Conservation (phyloP, 2,113 vertebrate species). For the Lamprologus lemairii region DNA sequence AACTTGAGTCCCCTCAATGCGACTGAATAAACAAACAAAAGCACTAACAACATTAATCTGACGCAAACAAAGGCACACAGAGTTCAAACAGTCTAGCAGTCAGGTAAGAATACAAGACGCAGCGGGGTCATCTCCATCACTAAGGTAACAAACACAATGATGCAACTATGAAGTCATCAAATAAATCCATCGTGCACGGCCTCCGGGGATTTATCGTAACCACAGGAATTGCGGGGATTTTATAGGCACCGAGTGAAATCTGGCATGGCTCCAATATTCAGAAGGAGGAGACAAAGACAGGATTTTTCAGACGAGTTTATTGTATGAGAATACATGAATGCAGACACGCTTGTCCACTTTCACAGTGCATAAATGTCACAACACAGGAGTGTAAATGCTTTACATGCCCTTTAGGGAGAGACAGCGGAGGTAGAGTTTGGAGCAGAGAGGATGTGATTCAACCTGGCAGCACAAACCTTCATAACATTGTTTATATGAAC, state of each 20-base stretch:
- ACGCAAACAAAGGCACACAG: neutral
- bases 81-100: neutral
- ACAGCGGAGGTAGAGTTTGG: slow-evolving; percentile 26
- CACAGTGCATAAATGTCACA: slow-evolving; percentile 19
- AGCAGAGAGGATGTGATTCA: neutral
- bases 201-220: slow-evolving; percentile 23
- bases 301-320: slow-evolving; percentile 36
- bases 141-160: slow-evolving; percentile 43
- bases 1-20: neutral
- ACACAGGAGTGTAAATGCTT: slow-evolving; percentile 10
- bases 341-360: neutral
- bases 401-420: slow-evolving; percentile 28
- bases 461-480: neutral
- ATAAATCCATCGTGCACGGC: slow-evolving; percentile 10
- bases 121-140: neutral
- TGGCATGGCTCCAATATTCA: neutral
- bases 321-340: slow-evolving; percentile 36
- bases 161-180: slow-evolving; percentile 33
- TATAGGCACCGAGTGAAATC: neutral
- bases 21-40: neutral
- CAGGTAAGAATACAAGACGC: neutral
- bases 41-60: accelerated
- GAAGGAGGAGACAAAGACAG: neutral
- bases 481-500: neutral
- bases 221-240: slow-evolving; percentile 6